Percentiles rank a stretch among this genome's conserved stretches.
Conservation (phyloP, 2,113 vertebrate species). For the Mormyrus iriodes region DNA sequence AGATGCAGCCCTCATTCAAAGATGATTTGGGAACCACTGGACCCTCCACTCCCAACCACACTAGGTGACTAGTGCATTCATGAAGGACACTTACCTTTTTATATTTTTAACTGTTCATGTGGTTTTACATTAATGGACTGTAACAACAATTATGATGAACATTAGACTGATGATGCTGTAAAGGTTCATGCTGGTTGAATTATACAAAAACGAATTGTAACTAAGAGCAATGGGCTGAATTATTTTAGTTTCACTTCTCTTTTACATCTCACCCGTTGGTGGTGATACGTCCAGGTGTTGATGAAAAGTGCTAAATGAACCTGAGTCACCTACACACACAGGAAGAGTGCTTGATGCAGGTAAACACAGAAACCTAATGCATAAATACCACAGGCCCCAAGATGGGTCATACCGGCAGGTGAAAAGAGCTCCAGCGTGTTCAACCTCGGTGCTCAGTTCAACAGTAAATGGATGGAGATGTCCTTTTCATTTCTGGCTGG, state of each 20-base stretch:
- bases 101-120: constrained; percentile 11
- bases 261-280: background rate
- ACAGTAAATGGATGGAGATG: background rate
- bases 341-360: background rate
- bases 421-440: constrained; percentile 30
- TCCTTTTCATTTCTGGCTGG: constrained; percentile 10
- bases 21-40: constrained; percentile 45
- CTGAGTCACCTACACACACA: background rate
- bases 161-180: constrained; percentile 11
- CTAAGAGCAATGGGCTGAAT: background rate
- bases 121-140: constrained; percentile 21
- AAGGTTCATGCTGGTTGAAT: constrained; percentile 5
- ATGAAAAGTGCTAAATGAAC: background rate
- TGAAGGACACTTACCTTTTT: constrained; percentile 27
- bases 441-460: background rate
- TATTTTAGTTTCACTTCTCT: background rate
- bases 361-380: background rate
- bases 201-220: constrained; percentile 16
- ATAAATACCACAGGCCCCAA: background rate
- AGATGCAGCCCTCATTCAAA: constrained; percentile 18
- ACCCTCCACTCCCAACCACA: background rate
- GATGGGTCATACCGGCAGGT: background rate
- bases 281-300: background rate
- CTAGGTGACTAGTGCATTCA: constrained; percentile 25
- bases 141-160: background rate